Evolutionary conservation across 1,140 invertebrate species (phyloP), one percentile per base, ranked within the genome.

Genomic region (Patella vulgata): DNA sequence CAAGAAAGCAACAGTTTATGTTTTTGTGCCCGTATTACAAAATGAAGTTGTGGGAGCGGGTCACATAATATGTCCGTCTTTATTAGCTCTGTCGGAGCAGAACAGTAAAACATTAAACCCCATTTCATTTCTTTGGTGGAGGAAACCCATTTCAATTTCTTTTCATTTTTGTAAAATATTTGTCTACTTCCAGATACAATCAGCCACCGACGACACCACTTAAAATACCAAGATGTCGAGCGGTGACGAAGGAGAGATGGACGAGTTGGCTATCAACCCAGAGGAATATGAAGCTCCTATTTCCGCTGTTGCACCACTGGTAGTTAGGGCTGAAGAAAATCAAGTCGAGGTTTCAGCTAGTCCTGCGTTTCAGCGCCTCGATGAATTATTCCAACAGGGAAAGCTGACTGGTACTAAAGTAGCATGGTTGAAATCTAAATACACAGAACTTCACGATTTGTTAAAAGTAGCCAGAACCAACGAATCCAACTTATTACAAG

Each of bases 341-440:
- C 82, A 82, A 60, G 69, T 82, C n/a, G 82, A 84, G 57, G 80
- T 82, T 3, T 82, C 81, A 21, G 60, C 81, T 9, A 82, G 81
- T 51, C 82, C 82, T 42, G 82, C 82, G 19, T 82, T 81, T 63
- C 79, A 82, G 63, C 75, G 75, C 70, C 67, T 83, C 23, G 82
- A 83, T 73, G 79, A 82, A 81, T 58, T 85, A 12, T 84, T 84
- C 70, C 73, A 82, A 69, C 71, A 78, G 52, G 84, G 84, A 39
- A 81, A 78, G 69, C 54, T 85, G 11, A 84, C 82, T 48, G 82
- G 82, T 21, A 84, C 82, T 27, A 79, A 81, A 66, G 75, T 83
- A 43, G 79, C 82, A 2, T 67, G 76, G 39, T 63, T 84, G 17
- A 85, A 84, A 64, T 70, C 82, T 27, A 84, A 83, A 56, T 85